Evolutionary conservation across 2,797 vertebrate species (phyloP), one percentile per base, ranked within the genome.

Genomic region (Hylomyscus alleni): DNA sequence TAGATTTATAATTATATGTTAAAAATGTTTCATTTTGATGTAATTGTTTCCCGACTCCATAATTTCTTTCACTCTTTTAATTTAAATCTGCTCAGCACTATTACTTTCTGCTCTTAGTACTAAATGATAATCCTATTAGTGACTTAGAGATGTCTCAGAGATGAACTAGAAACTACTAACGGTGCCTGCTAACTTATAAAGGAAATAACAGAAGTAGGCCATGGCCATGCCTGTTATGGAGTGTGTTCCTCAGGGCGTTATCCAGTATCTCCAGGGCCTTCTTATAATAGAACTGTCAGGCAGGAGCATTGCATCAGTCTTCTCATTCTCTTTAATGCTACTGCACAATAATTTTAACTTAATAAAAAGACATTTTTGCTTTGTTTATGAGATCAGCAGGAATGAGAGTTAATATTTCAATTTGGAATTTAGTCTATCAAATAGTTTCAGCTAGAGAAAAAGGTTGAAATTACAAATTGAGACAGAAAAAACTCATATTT

Each of bases 151-250:
- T 86, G 72, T 22, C 31, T 92, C 56, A 69, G 12, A 89, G 65
- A 94, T 73, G 19, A 50, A 67, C 19, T 83, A 54, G 47, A 97
- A 93, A 95, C 78, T 87, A 86, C 82, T 97, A 94, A 93, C 50
- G 84, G 81, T 86, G 88, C 50, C 91, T 93, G 54, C 10, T 90
- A 96, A 87, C 82, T 82, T 96, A 24, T 83, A 96, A 86, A 90
- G 56, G 81, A 97, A 97, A 82, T 95, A 96, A 82, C 19, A 96
- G 76, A 95, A 89, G 65, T 90, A 93, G 93, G 91, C 73, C 95
- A 76, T 91, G 93, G 65, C 89, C 89, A 47, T 22, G 54, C 58
- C 50, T 95, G 89, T 91, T 92, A 89, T 20, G 91, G 80, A 37
- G 52, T 40, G 19, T 60, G 76, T 65, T 96, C 86, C 91, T 84